A percentile compares a stretch with the other conserved stretches of the same genome.
These are phyloP conservation scores for Plemyria rubiginata DNA, from an alignment of 2,888 invertebrate genomes.

Conservation along the genomic window DNA sequence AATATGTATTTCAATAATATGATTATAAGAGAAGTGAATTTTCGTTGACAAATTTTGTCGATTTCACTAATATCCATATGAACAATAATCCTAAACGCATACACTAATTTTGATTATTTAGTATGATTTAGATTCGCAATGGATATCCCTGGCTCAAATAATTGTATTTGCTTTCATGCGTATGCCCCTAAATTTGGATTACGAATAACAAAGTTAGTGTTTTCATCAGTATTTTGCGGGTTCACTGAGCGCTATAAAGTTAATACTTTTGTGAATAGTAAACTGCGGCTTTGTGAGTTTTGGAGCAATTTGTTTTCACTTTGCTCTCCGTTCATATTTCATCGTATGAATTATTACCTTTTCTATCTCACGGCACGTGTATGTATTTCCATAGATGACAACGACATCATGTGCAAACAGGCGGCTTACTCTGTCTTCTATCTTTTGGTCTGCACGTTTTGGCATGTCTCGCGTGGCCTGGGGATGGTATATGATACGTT, in stretches of 20 bases:
- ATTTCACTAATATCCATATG: too few species aligned
- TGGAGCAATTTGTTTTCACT: slow-evolving; percentile 26
- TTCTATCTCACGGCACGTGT: not conserved
- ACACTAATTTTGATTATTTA: not conserved
- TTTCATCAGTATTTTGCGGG: slow-evolving; percentile 21
- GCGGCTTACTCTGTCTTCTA: too few species aligned
- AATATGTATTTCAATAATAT: too few species aligned
- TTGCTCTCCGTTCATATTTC: slow-evolving; percentile 6
- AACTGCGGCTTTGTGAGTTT: slow-evolving; percentile 30
- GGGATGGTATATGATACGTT: too few species aligned
- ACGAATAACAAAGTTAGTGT: slow-evolving; percentile 19
- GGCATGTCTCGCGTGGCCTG: too few species aligned
- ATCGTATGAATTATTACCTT: not conserved
- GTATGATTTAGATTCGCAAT: not conserved
- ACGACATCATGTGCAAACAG: too few species aligned
- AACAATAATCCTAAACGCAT: too few species aligned
- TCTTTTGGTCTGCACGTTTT: too few species aligned
- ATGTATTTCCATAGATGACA: not conserved
- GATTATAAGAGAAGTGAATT: too few species aligned
- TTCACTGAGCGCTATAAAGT: slow-evolving; percentile 18
- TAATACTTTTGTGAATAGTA: slow-evolving; percentile 38
- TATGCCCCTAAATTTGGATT: slow-evolving; percentile 13
- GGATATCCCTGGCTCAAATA: not conserved
- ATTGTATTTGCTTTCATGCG: slow-evolving; percentile 9
- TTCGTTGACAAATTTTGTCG: too few species aligned